Conservation (phyloP, 2,113 vertebrate species). For the Calyptommatus sinebrachiatus region DNA sequence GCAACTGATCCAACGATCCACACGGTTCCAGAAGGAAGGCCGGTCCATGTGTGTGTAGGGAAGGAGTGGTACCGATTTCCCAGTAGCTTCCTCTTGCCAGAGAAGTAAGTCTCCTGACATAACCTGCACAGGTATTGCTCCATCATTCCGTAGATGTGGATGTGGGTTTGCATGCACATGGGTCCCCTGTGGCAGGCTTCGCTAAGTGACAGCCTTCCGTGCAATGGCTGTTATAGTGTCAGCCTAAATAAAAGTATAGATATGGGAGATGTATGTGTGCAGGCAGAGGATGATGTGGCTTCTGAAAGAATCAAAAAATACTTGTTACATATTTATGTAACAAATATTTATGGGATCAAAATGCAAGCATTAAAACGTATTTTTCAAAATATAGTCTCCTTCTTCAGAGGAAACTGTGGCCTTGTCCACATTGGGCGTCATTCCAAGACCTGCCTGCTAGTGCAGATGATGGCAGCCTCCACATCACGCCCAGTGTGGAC, state of each 20-base stretch:
- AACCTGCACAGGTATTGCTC: neutral
- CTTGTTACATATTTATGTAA: too few relatives aligned
- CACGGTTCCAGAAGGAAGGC: constrained; percentile 83
- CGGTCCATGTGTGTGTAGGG: constrained; percentile 90
- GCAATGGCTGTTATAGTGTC: too few relatives aligned
- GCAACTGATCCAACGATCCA: constrained; percentile 88
- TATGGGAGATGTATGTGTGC: too few relatives aligned
- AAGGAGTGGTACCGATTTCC: constrained; percentile 98
- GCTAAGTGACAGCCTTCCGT: neutral
- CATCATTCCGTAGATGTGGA: neutral
- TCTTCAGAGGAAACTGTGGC: too few relatives aligned
- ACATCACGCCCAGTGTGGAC: too few relatives aligned
- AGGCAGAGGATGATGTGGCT: neutral
- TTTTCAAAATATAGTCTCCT: too few relatives aligned
- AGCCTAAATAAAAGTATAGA: too few relatives aligned
- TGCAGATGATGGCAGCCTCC: too few relatives aligned
- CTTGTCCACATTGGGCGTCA: too few relatives aligned
- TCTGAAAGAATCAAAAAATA: neutral
- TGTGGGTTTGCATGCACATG: neutral
- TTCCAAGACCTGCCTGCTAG: too few relatives aligned
- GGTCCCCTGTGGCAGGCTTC: neutral
- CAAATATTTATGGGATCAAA: too few relatives aligned
- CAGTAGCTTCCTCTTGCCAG: constrained; percentile 93
- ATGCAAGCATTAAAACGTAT: too few relatives aligned
- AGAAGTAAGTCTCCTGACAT: constrained; percentile 78